These are phyloP conservation scores for Eupithecia inturbata DNA, from an alignment of 2,888 invertebrate species.

Conservation along the genomic window DNA sequence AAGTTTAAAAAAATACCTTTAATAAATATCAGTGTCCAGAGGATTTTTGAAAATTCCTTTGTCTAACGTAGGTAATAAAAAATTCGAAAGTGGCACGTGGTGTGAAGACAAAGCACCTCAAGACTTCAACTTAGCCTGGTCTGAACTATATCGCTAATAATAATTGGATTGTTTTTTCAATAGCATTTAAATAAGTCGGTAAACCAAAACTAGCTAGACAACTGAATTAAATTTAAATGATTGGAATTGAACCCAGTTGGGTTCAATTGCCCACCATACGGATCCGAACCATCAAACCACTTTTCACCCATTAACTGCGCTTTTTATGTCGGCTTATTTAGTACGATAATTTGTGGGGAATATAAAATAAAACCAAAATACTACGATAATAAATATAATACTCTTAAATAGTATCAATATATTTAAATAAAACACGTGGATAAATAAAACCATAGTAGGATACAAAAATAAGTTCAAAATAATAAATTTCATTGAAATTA, in stretches of 20 bases:
- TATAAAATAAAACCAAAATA: constrained; percentile 50
- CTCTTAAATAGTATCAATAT: constrained; percentile 62
- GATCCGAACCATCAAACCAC: too few species aligned
- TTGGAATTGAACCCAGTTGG: too few species aligned
- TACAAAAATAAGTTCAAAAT: constrained; percentile 45
- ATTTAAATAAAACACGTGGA: constrained; percentile 52
- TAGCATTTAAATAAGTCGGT: too few species aligned
- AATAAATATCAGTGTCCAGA: not conserved
- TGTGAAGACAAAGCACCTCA: not conserved
- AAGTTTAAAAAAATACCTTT: not conserved
- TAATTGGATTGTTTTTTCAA: too few species aligned
- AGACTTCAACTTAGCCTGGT: not conserved
- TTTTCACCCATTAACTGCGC: not conserved
- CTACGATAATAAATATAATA: constrained; percentile 59
- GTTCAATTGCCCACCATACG: too few species aligned
- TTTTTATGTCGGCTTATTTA: not conserved
- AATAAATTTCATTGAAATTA: constrained; percentile 30
- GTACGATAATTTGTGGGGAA: not conserved
- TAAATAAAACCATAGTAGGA: constrained; percentile 43
- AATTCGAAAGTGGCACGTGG: not conserved
- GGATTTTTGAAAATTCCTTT: not conserved
- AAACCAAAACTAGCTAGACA: too few species aligned
- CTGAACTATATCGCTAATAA: too few species aligned
- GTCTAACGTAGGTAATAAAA: too few species aligned
- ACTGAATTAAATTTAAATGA: too few species aligned